Evolutionary conservation across 2,797 vertebrate species (phyloP), one percentile per base, ranked within the genome.

Genomic region (Gambelia wislizenii): DNA sequence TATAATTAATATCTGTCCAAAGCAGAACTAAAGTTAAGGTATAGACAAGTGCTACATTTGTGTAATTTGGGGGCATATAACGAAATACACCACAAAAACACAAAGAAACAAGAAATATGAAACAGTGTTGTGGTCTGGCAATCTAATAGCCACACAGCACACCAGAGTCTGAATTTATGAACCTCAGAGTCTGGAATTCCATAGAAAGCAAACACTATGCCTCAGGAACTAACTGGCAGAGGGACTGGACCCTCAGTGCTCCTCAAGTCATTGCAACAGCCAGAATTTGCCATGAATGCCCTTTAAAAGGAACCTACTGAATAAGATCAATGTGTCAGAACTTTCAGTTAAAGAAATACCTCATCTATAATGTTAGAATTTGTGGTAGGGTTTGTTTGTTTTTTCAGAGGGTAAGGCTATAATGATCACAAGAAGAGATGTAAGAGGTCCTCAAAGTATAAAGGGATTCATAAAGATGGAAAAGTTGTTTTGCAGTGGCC

Each of bases 1-100:
- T 47, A 47, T 61, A 36, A 76, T 2, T 52, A 77, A 83, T 83
- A 92, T 0, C 0, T 75, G 27, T 44, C 18, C 42, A n/a, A 70
- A 42, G 18, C 4, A 36, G 39, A 74, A 84, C 47, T 18, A 7
- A 12, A 79, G 61, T 44, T 80, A 81, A 82, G 10, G 44, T 44
- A 81, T 10, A 72, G n/a, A 79, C 36, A 56, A 16, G n/a, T 75
- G 22, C 13, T 25, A 25, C 59, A 20, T 13, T 59, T 56, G 8
- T 49, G 20, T 47, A n/a, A 44, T 8, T 30, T 33, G 16, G 33
- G 20, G 39, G 36, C 22, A 39, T 27, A 81, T n/a, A 16, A 27
- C 7, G 52, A 78, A 86, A 76, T 25, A 77, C 3, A 86, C 18
- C 56, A 78, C 61, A 77, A 33, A 30, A 70, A 6, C 9, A 49